Evolutionary conservation across 2,888 invertebrate genomes (phyloP), one percentile per base, ranked within the genome.

Genomic region (Icerya purchasi): DNA sequence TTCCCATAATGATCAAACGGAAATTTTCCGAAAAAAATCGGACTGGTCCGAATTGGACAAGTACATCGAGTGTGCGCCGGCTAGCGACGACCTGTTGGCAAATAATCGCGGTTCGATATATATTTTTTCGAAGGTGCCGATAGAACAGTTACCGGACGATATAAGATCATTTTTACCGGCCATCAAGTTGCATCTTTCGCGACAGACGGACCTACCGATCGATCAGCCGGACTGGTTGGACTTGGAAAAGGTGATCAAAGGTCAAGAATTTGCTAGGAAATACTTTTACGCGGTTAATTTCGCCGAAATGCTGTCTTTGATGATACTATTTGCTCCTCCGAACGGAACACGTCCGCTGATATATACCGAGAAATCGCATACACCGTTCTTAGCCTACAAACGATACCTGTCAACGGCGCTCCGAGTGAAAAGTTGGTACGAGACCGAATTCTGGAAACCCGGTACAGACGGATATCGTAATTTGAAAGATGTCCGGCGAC

Each of bases 371-470:
- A 70, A 72, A 50, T 76, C 77, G 0, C 69, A 72, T 58, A 75
- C 74, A 1, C 73, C 75, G 1, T 68, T 66, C 55, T 71, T 72
- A n/a, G 70, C 76, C 1, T 72, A 75, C 60, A 67, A 64, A 65
- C 68, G 75, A 51, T 78, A 78, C 64, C 59, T 77, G 10, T 69
- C 72, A 10, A 78, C 78, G 1, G 66, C 69, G 1, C 60, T 66
- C 0, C 72, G 76, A 57, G 66, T 77, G 0, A 68, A 69, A 18
- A 69, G 70, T 10, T 79, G 78, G 79, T 76, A 73, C 65, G 70
- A 68, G 25, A 71, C 72, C 3, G 73, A 78, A 66, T 69, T 75
- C 1, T 77, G 73, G 73, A 69, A 72, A 8, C 64, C 68, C 19
- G 69, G 69, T 1, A 73, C 72, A 10, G 62, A 64, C 1, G 76